phyloP scores from a whole-genome alignment of 23 tunicate species.

The Corella eumyota region DNA sequence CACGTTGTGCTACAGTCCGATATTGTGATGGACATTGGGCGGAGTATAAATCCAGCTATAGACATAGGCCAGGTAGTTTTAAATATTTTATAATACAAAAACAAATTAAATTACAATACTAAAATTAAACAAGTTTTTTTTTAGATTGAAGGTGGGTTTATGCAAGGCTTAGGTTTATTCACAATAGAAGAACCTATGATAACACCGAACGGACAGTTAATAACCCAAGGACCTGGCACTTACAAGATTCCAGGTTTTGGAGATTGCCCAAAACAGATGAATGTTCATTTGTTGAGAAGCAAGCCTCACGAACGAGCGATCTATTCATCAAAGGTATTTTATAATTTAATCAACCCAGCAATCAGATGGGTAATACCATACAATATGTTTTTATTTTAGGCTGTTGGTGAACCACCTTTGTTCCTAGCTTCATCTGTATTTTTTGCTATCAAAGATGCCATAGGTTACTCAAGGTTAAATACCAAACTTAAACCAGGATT shows the following conservation, averaged over 20 bases:
- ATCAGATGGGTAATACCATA: too few relatives aligned
- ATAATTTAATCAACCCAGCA: too few relatives aligned
- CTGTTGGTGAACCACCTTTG: constrained; percentile 88
- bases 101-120: too few relatives aligned
- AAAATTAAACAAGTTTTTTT: too few relatives aligned
- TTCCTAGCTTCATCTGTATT: constrained; percentile 76
- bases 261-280: constrained; percentile 64
- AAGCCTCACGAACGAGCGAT: constrained; percentile 43
- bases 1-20: constrained; percentile 56
- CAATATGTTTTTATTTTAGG: too few relatives aligned
- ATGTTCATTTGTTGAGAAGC: constrained; percentile 62
- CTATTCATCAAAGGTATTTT: constrained; percentile 52
- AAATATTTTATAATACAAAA: too few relatives aligned
- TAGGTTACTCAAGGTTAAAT: constrained; percentile 33
- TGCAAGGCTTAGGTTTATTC: constrained; percentile 79
- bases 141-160: constrained; percentile 91
- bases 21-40: constrained; percentile 88
- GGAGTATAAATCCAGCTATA: constrained; percentile 72
- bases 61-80: constrained; percentile 97
- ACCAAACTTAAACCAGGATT: constrained; percentile 39
- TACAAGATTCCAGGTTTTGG: constrained; percentile 94
- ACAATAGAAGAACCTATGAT: constrained; percentile 72
- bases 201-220: constrained; percentile 39
- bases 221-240: constrained; percentile 80
- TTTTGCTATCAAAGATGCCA: constrained; percentile 85